Evolutionary conservation across 2,797 vertebrate genomes (phyloP), one percentile per base, ranked within the genome.

Genomic region (Euthynnus affinis): DNA sequence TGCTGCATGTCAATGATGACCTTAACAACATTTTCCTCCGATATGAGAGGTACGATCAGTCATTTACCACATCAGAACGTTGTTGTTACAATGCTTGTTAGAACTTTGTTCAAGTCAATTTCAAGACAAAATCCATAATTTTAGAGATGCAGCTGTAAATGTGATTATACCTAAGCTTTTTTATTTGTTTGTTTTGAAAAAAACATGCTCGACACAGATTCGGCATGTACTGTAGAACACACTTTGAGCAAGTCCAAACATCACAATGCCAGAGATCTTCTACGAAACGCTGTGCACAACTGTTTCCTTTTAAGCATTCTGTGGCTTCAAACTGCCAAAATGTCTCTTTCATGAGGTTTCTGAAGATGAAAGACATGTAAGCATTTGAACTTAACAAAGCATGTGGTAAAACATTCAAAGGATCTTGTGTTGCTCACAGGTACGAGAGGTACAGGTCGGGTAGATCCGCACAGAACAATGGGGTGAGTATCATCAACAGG

Each of bases 21-120:
- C 95, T 99, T 93, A 99, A 99, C 91, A 99, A 99, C 0, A 96
- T 98, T 79, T 99, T 99, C 91, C 97, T 99, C 40, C 91, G 98
- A 79, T 98, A 97, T 0, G 98, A 98, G 89, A 97, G 98, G 98
- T 98, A 67, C 20, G 7, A 13, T 55, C 2, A 22, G 18, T 46
- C 34, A 34, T 40, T 40, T 22, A 25, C 1, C 5, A 17, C 23
- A 27, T 22, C 22, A 44, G 18, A 63, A 58, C 22, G 29, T 37
- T 74, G 25, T 44, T 27, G 37, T 60, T 18, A 51, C 9, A 23
- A 0, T 61, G 22, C 5, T 56, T 14, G 2, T 20, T 23, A 17
- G 13, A 57, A 8, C 20, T 61, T 37, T 46, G 5, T 5, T 65
- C 17, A 57, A n/a, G 27, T 76, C 6, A 29, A 4, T 42, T 15